Evolutionary conservation across 2,113 vertebrate species (phyloP).

Genomic region (Falco punctatus): DNA sequence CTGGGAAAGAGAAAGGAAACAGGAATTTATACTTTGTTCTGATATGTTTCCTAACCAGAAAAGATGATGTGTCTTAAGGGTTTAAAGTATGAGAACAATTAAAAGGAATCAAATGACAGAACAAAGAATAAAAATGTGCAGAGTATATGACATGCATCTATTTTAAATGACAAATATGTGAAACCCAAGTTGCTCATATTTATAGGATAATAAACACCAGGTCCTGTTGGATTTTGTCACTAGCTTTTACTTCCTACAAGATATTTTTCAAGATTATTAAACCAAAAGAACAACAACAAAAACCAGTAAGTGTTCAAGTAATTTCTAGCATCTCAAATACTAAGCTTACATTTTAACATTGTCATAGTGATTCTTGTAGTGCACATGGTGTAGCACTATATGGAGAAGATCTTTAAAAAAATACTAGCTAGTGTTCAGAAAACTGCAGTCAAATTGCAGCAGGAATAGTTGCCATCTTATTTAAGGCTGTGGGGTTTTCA

Average conservation of each 20-base stretch:
- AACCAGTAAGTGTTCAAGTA: not conserved
- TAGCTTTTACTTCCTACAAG: not conserved
- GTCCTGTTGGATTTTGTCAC: not conserved
- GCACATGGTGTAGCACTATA: fast-evolving
- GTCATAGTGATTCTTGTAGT: not conserved
- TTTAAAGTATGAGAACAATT: not conserved
- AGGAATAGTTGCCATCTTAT: not conserved
- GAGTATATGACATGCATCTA: not conserved
- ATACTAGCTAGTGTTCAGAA: fast-evolving
- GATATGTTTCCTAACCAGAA: not conserved
- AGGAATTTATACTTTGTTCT: not conserved
- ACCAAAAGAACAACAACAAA: not conserved
- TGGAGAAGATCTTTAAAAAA: not conserved
- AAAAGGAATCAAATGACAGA: not conserved
- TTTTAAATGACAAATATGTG: not conserved
- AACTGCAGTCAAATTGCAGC: not conserved
- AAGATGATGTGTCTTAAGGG: not conserved
- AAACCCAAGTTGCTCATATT: not conserved
- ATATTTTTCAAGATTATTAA: not conserved
- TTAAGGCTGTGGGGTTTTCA: not conserved
- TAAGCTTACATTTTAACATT: not conserved
- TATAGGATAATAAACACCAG: not conserved
- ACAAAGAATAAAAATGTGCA: not conserved
- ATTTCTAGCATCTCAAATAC: not conserved
- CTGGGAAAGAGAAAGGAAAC: not conserved